These are phyloP conservation scores for Pogoniulus pusillus DNA, from an alignment of 2,797 vertebrate species.

Conservation along the genomic window DNA sequence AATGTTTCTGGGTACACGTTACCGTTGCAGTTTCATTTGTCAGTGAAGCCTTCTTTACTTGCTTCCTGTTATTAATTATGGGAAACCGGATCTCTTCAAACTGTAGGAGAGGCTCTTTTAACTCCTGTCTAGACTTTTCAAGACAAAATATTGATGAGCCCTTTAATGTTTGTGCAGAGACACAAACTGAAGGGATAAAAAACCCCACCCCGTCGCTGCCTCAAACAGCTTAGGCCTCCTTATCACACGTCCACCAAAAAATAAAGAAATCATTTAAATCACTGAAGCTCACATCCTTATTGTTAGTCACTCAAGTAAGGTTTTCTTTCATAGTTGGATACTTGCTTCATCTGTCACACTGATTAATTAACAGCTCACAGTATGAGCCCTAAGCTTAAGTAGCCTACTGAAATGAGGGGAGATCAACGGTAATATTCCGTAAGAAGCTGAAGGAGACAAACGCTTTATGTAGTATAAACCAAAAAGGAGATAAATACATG, in stretches of 20 bases:
- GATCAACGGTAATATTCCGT: constrained; percentile 40
- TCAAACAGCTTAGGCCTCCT: constrained; percentile 37
- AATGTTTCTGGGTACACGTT: constrained; percentile 25
- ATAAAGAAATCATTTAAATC: constrained; percentile 23
- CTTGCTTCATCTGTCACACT: constrained; percentile 81
- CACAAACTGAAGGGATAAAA: constrained; percentile 38
- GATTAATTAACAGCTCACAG: constrained; percentile 81
- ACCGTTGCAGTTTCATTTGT: constrained; percentile 64
- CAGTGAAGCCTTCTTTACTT: constrained; percentile 68
- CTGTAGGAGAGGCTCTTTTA: constrained; percentile 62
- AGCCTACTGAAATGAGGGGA: constrained; percentile 42
- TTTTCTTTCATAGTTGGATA: constrained; percentile 77
- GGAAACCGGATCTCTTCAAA: constrained; percentile 69
- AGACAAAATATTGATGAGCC: constrained; percentile 60
- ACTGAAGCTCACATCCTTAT: constrained; percentile 22
- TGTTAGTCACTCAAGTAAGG: constrained; percentile 62
- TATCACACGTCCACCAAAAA: constrained; percentile 24
- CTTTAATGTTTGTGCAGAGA: constrained; percentile 60
- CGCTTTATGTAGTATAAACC: background rate
- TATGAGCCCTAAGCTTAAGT: constrained; percentile 68
- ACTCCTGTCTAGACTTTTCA: constrained; percentile 65
- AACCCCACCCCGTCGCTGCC: background rate
- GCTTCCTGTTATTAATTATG: constrained; percentile 78
- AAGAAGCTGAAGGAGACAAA: constrained; percentile 45
- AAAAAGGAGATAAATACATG: too few species aligned